Base-by-base conservation (phyloP, 2,797 vertebrate species). In the Spheniscus humboldti region DNA sequence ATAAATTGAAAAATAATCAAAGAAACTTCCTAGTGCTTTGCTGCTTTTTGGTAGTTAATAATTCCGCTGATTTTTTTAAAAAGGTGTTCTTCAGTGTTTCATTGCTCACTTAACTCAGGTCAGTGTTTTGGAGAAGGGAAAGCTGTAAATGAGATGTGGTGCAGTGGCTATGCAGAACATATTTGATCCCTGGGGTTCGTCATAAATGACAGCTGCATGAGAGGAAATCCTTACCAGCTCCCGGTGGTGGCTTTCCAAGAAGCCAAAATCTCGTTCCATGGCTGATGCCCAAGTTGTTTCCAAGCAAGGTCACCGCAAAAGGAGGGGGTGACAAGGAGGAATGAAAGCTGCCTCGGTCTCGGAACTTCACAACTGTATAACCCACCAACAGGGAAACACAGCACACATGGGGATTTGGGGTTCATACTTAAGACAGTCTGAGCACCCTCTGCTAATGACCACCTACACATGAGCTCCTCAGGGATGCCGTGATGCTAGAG, bases 1-100 rank as follows among this genome's bases (percentile, higher is more conserved):
- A 92, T 83, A 93, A 72, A 93, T 92, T 92, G 92, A 91, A 93
- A 96, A 96, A 95, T 93, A 89, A 78, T 56, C 68, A 48, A 78
- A 90, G 56, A 50, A 88, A 23, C 39, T 86, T 94, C 53, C 45
- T 62, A 71, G 27, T 72, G 68, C 35, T 83, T 86, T 88, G 45
- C 68, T 63, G 33, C 2, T 27, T 84, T 94, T 75, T 48, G 60
- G 50, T 41, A 75, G 41, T 68, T 94, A 93, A 63, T 85, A 89
- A 83, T 76, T 88, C 30, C 50, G 37, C 25, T 20, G 18, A n/a
- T 50, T 56, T 69, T 59, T 33, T 33, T 10, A 28, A 68, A 57
- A 52, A 25, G 30, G 6, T 64, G 86, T 78, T 72, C 39, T 67
- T 79, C 9, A 7, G 20, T 60, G 12, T 68, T 95, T 92, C 52